phyloP scores from a whole-genome alignment of 2,797 vertebrate species.

The Rhinichthys osculus region DNA sequence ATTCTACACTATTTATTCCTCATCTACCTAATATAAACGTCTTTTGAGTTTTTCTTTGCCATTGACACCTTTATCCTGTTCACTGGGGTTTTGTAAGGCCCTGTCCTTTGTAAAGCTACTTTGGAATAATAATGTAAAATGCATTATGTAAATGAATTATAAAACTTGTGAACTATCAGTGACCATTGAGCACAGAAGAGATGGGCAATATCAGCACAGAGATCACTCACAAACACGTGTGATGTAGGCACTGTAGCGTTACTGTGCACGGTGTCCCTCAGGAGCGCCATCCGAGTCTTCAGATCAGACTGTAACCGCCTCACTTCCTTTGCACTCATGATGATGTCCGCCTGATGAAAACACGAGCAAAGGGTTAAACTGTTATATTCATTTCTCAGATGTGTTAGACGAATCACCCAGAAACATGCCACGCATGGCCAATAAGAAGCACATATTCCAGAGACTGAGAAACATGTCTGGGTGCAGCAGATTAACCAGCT shows the following conservation, averaged over 20 bases:
- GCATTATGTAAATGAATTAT: neutral
- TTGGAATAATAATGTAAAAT: neutral
- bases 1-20: neutral
- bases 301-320: slow-evolving; percentile 79
- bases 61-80: neutral
- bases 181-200: neutral
- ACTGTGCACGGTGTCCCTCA: slow-evolving; percentile 78
- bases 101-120: neutral
- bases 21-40: neutral
- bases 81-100: neutral
- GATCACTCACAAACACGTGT: slow-evolving; percentile 87
- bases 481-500: neutral
- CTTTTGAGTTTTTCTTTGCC: neutral
- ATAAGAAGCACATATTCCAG: neutral
- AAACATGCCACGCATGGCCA: neutral
- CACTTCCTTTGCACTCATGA: slow-evolving; percentile 78
- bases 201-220: neutral
- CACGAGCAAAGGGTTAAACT: neutral
- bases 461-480: neutral
- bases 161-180: neutral
- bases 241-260: slow-evolving; percentile 80
- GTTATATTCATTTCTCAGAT: neutral
- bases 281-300: slow-evolving; percentile 71
- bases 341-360: slow-evolving; percentile 81
- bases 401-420: neutral